phyloP scores from a whole-genome alignment of 2,888 invertebrate species.

The Vandiemenella viatica region DNA sequence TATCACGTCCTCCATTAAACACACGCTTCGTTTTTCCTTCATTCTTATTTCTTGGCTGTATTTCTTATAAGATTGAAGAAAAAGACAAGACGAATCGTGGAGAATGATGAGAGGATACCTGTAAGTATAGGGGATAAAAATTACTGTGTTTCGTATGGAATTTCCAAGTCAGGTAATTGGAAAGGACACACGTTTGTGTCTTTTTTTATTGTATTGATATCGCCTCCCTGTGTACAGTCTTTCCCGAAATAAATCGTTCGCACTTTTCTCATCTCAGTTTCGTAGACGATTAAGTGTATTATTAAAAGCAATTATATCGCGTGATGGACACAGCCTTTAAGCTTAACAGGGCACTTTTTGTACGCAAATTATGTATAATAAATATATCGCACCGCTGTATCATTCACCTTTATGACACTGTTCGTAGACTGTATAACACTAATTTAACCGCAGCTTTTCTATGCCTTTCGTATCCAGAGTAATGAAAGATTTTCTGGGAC shows the following conservation, averaged over 20 bases:
- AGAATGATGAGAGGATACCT: background rate
- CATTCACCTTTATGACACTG: no score
- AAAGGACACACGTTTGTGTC: slow-evolving; percentile 6
- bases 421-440: no score
- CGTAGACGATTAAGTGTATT: no score
- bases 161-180: slow-evolving; percentile 6
- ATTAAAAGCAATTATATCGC: no score
- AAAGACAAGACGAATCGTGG: background rate
- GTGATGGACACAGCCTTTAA: no score
- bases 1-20: slow-evolving; percentile 10
- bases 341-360: no score
- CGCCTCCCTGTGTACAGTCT: background rate
- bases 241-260: background rate
- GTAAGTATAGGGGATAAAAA: slow-evolving; percentile 2
- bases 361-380: no score
- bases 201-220: background rate
- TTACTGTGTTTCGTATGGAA: slow-evolving; percentile 8
- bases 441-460: no score
- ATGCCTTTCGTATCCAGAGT: no score
- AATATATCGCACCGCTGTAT: no score
- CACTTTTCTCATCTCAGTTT: no score
- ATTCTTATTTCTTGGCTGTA: slow-evolving; percentile 1
- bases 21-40: slow-evolving; percentile 4
- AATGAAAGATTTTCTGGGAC: no score
- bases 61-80: background rate